Percentiles rank a stretch among this genome's conserved stretches.
phyloP scores from a whole-genome alignment of 2,797 vertebrate genomes.

The Pangasius sanitwongsei region DNA sequence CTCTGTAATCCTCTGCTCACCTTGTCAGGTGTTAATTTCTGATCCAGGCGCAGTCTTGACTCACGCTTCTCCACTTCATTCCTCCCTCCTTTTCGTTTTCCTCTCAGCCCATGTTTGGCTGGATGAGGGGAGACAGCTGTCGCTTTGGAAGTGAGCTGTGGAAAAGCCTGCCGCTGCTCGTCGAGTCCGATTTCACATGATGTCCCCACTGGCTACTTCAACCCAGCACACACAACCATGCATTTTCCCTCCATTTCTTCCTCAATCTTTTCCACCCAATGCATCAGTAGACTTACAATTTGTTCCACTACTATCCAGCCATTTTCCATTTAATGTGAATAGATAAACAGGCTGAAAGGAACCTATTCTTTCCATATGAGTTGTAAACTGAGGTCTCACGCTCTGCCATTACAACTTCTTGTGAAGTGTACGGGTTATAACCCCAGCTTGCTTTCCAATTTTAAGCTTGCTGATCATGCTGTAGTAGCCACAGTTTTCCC shows the following conservation, averaged over 20 bases:
- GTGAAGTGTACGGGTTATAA: not conserved
- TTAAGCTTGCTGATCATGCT: constrained; percentile 1
- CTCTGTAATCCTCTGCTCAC: constrained; percentile 9
- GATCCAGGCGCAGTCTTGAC: not conserved
- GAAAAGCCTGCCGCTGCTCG: constrained; percentile 29
- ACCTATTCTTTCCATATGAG: not conserved
- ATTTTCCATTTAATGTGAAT: constrained; percentile 18
- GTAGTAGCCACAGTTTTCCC: too few species aligned
- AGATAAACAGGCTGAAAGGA: constrained; percentile 30
- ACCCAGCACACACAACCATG: constrained; percentile 26
- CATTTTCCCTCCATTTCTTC: not conserved
- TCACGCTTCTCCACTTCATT: constrained; percentile 27
- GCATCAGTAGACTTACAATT: constrained; percentile 6
- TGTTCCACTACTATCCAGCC: not conserved
- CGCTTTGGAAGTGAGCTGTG: constrained; percentile 38
- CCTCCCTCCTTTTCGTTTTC: not conserved
- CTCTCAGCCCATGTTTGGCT: constrained; percentile 24
- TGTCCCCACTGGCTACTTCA: constrained; percentile 66
- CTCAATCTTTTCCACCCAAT: constrained; percentile 26
- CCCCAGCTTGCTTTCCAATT: not conserved
- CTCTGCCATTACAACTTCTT: constrained; percentile 4
- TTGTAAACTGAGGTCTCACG: constrained; percentile 2
- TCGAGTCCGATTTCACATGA: constrained; percentile 53
- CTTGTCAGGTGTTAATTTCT: constrained; percentile 47
- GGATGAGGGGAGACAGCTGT: constrained; percentile 50